Evolutionary conservation across 2,888 invertebrate genomes (phyloP), one percentile per base, ranked within the genome.

Genomic region (Dasysyrphus tricinctus): DNA sequence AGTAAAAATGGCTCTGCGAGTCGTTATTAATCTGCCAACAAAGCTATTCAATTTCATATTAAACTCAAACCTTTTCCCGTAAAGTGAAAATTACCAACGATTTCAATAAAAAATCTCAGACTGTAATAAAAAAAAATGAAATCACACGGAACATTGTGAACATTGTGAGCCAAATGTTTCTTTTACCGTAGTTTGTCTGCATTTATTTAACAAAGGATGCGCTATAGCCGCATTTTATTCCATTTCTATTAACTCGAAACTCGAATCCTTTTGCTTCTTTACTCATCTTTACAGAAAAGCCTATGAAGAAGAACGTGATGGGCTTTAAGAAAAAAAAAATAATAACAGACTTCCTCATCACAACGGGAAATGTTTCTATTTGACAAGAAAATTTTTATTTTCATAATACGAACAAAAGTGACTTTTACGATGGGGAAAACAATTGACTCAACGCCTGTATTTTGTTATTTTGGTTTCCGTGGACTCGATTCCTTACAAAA

Each of bases 371-470:
- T 72, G 42, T 73, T 19, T 42, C 37, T 67, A 73, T 56, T 74
- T 37, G 29, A 80, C 54, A 76, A 6, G 47, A 44, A 80, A 84
- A 73, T 47, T 72, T 24, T 72, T 79, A 47, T 84, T 67, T 49
- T 69, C 65, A 51, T 51, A 70, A 65, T 44, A 44, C 39, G 12
- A 51, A 39, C 65, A 69, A 54, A 42, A 49, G 56, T 19, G 8
- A 12, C 39, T 61, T 19, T 61, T 19, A 63, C 47, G 51, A 67
- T 44, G 29, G 54, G 16, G 37, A 65, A 65, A 59, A 80, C 84
- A 84, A 80, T 84, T 84, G 84, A 67, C 80, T 72, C 76, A 59
- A 67, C 29, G 72, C 37, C 3, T 54, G 29, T 37, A 37, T 80
- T 72, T 84, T 80, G 76, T 84, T 59, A 57, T 24, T 39, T 65